These are phyloP conservation scores for Rafetus swinhoei DNA, from an alignment of 2,113 vertebrate genomes.

Conservation along the genomic window DNA sequence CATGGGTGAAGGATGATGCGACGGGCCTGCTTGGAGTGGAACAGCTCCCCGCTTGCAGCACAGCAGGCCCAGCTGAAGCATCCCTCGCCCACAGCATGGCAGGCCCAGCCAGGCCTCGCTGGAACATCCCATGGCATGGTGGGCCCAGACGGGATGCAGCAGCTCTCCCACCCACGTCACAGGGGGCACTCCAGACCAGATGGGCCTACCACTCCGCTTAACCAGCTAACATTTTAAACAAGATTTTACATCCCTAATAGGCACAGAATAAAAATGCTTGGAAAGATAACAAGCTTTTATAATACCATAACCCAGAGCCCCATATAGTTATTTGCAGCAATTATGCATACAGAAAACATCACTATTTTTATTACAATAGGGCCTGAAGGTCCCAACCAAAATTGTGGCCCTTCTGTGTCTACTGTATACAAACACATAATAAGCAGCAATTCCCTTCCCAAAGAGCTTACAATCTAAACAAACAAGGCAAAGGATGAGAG, in stretches of 20 bases:
- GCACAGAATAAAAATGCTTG: not conserved
- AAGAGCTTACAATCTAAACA: not conserved
- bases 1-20: too few species aligned
- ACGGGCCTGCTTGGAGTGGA: too few species aligned
- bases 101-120: too few species aligned
- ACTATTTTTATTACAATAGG: not conserved
- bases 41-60: too few species aligned
- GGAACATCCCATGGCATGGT: too few species aligned
- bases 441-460: not conserved
- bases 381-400: not conserved
- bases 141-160: too few species aligned
- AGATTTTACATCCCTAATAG: not conserved
- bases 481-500: not conserved
- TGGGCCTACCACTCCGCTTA: too few species aligned
- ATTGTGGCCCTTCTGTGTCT: not conserved
- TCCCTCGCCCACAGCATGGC: too few species aligned
- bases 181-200: too few species aligned
- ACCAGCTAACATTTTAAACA: too few species aligned
- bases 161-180: too few species aligned
- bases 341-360: accelerated
- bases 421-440: not conserved
- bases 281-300: not conserved
- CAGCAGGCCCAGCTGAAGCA: too few species aligned
- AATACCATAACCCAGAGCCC: not conserved
- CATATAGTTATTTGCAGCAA: not conserved